Percentiles rank a stretch among this genome's conserved stretches.
These are phyloP conservation scores for Luehdorfia chinensis DNA, from an alignment of 1,140 invertebrate species.

Conservation along the genomic window DNA sequence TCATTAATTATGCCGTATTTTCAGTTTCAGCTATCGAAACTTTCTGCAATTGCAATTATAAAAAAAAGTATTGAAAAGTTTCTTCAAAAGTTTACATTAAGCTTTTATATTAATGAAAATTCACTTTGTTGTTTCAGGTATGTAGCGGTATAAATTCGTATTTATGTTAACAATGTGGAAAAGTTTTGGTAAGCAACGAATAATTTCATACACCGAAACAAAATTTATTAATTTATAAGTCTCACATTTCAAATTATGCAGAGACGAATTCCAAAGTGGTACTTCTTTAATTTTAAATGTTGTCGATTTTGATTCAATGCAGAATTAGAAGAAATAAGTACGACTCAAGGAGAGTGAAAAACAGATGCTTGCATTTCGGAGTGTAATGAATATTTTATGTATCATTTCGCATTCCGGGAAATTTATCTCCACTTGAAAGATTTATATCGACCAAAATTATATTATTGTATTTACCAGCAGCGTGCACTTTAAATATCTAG, in stretches of 20 bases:
- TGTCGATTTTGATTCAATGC: slow-evolving; percentile 17
- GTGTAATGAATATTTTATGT: slow-evolving; percentile 67
- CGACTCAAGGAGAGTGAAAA: slow-evolving; percentile 36
- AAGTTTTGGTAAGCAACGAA: slow-evolving; percentile 15
- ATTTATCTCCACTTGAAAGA: slow-evolving; percentile 69
- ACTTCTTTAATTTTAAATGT: slow-evolving; percentile 6
- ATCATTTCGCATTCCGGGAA: slow-evolving; percentile 63
- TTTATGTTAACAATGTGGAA: slow-evolving; percentile 6
- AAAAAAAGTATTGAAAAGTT: no score
- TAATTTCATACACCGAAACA: slow-evolving; percentile 4
- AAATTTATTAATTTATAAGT: slow-evolving; percentile 8
- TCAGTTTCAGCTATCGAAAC: no score
- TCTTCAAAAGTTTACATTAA: no score
- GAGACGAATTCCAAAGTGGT: neutral
- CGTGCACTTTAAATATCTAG: slow-evolving; percentile 45
- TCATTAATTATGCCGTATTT: no score
- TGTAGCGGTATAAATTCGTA: slow-evolving; percentile 19
- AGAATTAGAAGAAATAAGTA: slow-evolving; percentile 22
- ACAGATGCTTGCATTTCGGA: slow-evolving; percentile 62
- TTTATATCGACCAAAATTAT: slow-evolving; percentile 66
- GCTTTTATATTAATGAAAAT: neutral
- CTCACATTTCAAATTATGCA: slow-evolving; percentile 2
- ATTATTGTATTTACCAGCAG: slow-evolving; percentile 49
- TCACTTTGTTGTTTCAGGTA: slow-evolving; percentile 35
- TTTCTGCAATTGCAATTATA: no score